These are phyloP conservation scores for Odontomyia ornata DNA, from an alignment of 2,888 invertebrate genomes.

Conservation along the genomic window DNA sequence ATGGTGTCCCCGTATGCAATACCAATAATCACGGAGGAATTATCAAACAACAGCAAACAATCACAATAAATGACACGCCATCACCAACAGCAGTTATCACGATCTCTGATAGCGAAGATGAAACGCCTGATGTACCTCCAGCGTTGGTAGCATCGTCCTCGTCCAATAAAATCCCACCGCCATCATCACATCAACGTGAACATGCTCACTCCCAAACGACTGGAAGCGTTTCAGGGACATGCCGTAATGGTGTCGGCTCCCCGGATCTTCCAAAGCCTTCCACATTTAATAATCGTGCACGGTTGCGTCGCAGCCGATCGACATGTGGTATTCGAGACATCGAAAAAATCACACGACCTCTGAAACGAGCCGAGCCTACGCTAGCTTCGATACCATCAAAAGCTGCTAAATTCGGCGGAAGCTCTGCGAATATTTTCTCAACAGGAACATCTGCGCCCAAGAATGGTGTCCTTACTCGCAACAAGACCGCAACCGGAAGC, in stretches of 20 bases:
- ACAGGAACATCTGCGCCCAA: not conserved
- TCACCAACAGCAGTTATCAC: no score
- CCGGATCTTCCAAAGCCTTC: conserved; percentile 54
- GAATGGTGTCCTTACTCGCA: not conserved
- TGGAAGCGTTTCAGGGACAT: no score
- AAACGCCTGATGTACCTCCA: no score
- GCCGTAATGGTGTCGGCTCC: conserved; percentile 51
- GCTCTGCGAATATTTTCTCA: not conserved
- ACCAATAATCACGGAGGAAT: no score
- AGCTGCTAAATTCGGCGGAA: conserved; percentile 53
- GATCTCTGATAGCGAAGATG: no score
- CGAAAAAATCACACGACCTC: conserved; percentile 46
- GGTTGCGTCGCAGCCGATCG: conserved; percentile 52
- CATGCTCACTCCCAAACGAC: no score
- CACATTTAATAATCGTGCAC: conserved; percentile 47
- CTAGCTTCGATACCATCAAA: conserved; percentile 58
- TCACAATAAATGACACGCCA: no score
- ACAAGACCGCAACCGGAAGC: not conserved
- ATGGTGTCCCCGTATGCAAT: no score
- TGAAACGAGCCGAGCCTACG: conserved; percentile 56
- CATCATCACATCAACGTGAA: no score
- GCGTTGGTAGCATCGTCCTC: no score
- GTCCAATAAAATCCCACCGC: no score
- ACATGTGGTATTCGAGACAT: conserved; percentile 56
- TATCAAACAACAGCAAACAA: no score